Conservation (phyloP, 2,113 vertebrate genomes). For the Scomber scombrus region DNA sequence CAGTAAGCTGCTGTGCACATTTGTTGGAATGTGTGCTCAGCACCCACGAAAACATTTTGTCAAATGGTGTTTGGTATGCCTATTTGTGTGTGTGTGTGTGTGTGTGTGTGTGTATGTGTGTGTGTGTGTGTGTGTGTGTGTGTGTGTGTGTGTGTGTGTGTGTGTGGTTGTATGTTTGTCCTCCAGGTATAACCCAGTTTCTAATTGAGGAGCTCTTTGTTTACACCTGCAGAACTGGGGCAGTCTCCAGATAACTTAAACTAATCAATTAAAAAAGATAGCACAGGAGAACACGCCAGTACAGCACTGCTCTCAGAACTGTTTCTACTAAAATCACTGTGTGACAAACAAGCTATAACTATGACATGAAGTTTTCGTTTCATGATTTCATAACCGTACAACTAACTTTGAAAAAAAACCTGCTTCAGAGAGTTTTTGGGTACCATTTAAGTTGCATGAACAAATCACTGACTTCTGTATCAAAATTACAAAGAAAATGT, state of each 20-base stretch:
- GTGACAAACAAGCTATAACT: background rate
- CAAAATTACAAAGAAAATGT: slow-evolving; percentile 1
- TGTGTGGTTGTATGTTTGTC: slow-evolving; percentile 55
- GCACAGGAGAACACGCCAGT: slow-evolving; percentile 50
- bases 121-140: too few relatives aligned
- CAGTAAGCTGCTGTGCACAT: slow-evolving; percentile 43
- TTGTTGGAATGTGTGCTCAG: slow-evolving; percentile 56
- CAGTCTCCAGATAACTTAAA: slow-evolving; percentile 73
- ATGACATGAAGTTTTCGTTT: background rate
- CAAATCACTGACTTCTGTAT: slow-evolving; percentile 17
- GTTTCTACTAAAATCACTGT: slow-evolving; percentile 8
- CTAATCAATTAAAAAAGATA: slow-evolving; percentile 76
- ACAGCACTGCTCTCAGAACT: slow-evolving; percentile 29
- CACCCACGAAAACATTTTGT: slow-evolving; percentile 62
- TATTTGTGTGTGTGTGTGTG: slow-evolving; percentile 34
- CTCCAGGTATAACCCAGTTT: slow-evolving; percentile 81
- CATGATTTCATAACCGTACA: background rate
- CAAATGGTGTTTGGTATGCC: slow-evolving; percentile 32
- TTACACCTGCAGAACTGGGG: slow-evolving; percentile 77
- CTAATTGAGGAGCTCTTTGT: slow-evolving; percentile 72
- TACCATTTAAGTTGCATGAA: slow-evolving; percentile 19
- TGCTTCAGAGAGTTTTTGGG: background rate
- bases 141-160: background rate
- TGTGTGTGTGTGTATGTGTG: background rate
- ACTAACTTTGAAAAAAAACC: too few relatives aligned